Evolutionary conservation across 1,140 invertebrate species (phyloP), one percentile per base, ranked within the genome.

Genomic region (Dendrolimus punctatus): DNA sequence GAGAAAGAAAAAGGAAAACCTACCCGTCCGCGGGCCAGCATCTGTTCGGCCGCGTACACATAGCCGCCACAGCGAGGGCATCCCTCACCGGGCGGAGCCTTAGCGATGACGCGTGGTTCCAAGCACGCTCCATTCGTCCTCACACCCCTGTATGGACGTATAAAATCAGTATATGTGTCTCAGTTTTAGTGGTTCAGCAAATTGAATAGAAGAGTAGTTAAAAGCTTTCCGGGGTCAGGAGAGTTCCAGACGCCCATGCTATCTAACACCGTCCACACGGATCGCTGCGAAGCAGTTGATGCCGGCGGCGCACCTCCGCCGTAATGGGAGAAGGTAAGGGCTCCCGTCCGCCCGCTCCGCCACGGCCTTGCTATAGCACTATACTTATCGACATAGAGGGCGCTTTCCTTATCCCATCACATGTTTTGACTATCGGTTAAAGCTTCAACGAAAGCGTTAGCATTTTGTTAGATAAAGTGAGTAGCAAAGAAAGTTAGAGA

Each of bases 11-110:
- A 23, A 23, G 23, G 3, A 23, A 23, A 23, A 55, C 91, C 93
- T 89, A 95, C 94, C 89, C 93, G 90, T 89, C 95, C 95, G 67
- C 94, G 91, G 57, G 95, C 95, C 73, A 97, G 89, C 95, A 97
- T 97, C 87, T 96, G 95, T 87, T 98, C 96, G 49, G 96, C 96
- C 57, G 95, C 95, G 85, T 97, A 98, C 23, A 98, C 96, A 76
- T 89, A 96, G 63, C 96, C 96, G 49, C 95, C 95, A 79, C 96
- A 98, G 59, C 95, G 90, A 36, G 96, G 96, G 71, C 96, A 98
- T 46, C 95, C 95, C 84, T 96, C 91, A 10, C 95, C 95, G 63
- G 94, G 92, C 36, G 94, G 93, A 40, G 94, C 94, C 80, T 93
- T 93, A n/a, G 93, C 93, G 72, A 95, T 94, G 49, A 90, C 89